Evolutionary conservation across 2,888 invertebrate species (phyloP).

Genomic region (Ecliptopera silaceata): DNA sequence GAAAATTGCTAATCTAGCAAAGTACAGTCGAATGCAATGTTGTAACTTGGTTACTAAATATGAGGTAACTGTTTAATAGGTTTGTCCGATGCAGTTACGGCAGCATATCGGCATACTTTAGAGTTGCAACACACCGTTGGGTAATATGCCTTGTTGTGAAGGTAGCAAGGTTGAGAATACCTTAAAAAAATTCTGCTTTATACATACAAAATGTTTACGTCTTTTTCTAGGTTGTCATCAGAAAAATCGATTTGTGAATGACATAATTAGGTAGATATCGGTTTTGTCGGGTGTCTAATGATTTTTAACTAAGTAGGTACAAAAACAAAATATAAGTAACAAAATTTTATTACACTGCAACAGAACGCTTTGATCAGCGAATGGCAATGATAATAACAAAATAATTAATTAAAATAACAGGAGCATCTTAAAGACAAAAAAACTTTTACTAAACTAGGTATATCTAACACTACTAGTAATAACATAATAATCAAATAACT

Average conservation of each 20-base stretch:
- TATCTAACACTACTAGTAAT: too few relatives aligned
- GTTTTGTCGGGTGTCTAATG: too few relatives aligned
- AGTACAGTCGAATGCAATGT: constrained; percentile 43
- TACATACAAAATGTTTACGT: too few relatives aligned
- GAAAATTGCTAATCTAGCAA: constrained; percentile 30
- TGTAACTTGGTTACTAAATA: constrained; percentile 47
- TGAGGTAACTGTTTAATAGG: constrained; percentile 57
- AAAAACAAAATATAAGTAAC: constrained; percentile 3
- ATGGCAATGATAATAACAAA: constrained; percentile 13
- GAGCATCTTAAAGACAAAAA: not conserved
- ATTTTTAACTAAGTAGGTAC: too few relatives aligned
- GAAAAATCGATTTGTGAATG: too few relatives aligned
- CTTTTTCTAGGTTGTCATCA: too few relatives aligned
- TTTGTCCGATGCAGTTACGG: constrained; percentile 46
- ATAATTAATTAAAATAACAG: not conserved
- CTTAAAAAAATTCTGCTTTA: not conserved
- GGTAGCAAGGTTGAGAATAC: constrained; percentile 21
- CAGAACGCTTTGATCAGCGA: constrained; percentile 17
- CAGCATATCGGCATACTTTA: constrained; percentile 59
- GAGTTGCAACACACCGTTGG: constrained; percentile 39
- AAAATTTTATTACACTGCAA: constrained; percentile 19
- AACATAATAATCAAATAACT: too few relatives aligned
- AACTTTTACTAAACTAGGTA: too few relatives aligned
- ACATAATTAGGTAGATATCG: too few relatives aligned
- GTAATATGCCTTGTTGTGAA: constrained; percentile 16